Base-by-base conservation (phyloP, 1,140 invertebrate genomes). In the Arion vulgaris region DNA sequence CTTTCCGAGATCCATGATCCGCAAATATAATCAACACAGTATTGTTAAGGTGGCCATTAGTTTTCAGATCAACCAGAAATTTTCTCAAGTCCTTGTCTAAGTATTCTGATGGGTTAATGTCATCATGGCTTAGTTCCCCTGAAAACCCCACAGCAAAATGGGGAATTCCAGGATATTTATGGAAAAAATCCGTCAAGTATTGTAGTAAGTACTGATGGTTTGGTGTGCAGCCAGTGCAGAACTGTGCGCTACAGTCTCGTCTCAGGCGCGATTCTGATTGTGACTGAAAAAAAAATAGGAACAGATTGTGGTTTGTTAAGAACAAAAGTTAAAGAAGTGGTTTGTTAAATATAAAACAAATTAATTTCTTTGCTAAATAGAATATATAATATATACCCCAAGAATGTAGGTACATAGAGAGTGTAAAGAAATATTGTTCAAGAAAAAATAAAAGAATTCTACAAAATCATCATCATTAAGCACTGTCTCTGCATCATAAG, bases 141-240 rank as follows among this genome's bases (percentile, higher is more conserved):
- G 98, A 96, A 93, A 98, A 98, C 9, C 95, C 95, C 89, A 98
- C 97, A 0, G 95, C 92, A 91, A 98, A 98, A 87, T 95, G 95
- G 5, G 96, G 96, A 75, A 94, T 93, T 73, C 86, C 89, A 90
- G 94, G 91, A 93, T 96, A 95, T 90, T 92, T 92, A 39, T 93
- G 87, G 85, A 95, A 95, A 88, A 95, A 94, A 41, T 95, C 92
- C 87, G 93, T 93, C 0, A 94, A 91, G 85, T 95, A 95, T 84
- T 95, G 93, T 84, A 96, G 88, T 93, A 95, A 94, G 17, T 94
- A 93, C 38, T 82, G 81, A 91, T 97, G 97, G 84, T 95, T 93
- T 0, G 96, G 96, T 15, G 94, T 94, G 28, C 94, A 94, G 13
- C 96, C 96, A 57, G 97, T 93, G 88, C 97, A 98, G 79, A 81